These are phyloP conservation scores for Saxidomus purpurata DNA, from an alignment of 1,140 invertebrate species.

Conservation along the genomic window DNA sequence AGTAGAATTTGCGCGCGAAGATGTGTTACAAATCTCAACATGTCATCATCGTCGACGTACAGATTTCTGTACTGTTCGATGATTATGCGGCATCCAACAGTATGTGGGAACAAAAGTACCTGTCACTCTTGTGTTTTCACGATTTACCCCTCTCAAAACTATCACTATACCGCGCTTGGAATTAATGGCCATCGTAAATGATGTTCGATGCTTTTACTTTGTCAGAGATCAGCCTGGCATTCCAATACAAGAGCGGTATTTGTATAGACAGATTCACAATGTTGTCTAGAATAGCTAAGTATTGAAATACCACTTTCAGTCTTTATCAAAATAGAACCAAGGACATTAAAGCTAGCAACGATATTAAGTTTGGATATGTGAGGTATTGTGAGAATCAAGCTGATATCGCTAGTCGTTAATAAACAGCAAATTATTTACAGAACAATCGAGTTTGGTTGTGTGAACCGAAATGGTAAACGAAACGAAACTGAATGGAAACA, in stretches of 20 bases:
- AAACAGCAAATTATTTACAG: neutral
- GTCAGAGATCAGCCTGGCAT: neutral
- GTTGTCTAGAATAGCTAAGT: neutral
- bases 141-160: conserved; percentile 14
- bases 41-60: too few species aligned
- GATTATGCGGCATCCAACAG: conserved; percentile 20
- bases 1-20: neutral
- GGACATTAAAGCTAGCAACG: too few species aligned
- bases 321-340: neutral
- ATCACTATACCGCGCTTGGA: conserved; percentile 24
- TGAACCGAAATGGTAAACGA: neutral
- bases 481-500: too few species aligned
- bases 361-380: neutral
- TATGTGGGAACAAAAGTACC: neutral
- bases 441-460: neutral
- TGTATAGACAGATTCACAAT: conserved; percentile 25
- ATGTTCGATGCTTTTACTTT: neutral
- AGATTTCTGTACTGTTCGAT: too few species aligned
- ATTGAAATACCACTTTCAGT: neutral
- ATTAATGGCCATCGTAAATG: conserved; percentile 24
- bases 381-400: neutral
- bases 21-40: neutral
- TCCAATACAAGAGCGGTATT: neutral
- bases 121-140: neutral
- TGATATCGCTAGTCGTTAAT: neutral